These are phyloP conservation scores for Formica selysi DNA, from an alignment of 1,140 invertebrate genomes.

Conservation along the genomic window DNA sequence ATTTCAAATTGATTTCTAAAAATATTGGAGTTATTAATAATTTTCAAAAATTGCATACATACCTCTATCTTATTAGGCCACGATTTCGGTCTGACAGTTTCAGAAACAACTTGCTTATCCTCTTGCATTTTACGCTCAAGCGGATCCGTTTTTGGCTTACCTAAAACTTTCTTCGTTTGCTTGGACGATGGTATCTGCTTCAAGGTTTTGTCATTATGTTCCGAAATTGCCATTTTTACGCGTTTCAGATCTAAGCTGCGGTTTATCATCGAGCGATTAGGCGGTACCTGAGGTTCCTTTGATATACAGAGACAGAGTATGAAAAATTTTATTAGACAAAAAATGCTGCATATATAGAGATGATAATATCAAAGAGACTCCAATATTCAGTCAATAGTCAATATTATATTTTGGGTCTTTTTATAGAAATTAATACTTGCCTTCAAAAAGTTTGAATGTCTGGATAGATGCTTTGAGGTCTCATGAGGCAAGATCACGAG, in stretches of 20 bases:
- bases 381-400: background rate
- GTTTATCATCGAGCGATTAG: slow-evolving; percentile 76
- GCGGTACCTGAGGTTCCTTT: slow-evolving; percentile 79
- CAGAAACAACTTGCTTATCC: slow-evolving; percentile 76
- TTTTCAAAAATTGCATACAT: slow-evolving; percentile 7
- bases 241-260: slow-evolving; percentile 87
- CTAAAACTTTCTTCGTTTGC: slow-evolving; percentile 79
- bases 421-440: slow-evolving; percentile 65
- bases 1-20: background rate
- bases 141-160: slow-evolving; percentile 85
- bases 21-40: background rate
- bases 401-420: background rate
- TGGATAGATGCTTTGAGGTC: slow-evolving; percentile 79
- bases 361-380: background rate
- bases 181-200: slow-evolving; percentile 76
- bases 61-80: slow-evolving; percentile 86
- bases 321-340: slow-evolving; percentile 9
- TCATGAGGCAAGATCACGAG: slow-evolving; percentile 86
- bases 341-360: background rate
- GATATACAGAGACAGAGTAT: background rate
- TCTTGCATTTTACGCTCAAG: slow-evolving; percentile 83
- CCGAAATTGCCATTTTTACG: slow-evolving; percentile 88
- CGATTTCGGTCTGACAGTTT: slow-evolving; percentile 83
- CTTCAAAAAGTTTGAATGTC: slow-evolving; percentile 83
- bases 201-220: slow-evolving; percentile 83